Evolutionary conservation across 2,888 invertebrate genomes (phyloP), one percentile per base, ranked within the genome.

Genomic region (Stenotaenia linearis): DNA sequence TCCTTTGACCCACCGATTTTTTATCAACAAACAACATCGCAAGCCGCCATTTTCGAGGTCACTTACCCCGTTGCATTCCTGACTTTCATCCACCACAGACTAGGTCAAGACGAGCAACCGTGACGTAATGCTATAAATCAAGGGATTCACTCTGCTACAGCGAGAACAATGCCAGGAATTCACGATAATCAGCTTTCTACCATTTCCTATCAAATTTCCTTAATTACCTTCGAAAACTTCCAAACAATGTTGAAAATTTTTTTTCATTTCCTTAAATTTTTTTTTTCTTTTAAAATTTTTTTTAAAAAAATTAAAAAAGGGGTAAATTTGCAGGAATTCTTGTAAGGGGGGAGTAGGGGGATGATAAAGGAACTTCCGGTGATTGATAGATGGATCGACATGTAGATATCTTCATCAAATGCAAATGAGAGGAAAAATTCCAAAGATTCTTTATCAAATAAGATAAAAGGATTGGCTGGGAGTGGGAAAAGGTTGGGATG

Each of bases 391-490:
- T 61, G 61, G 61, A 61, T 61, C 61, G 61, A 61, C 61, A 61
- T 25, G 7, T 25, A 61, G 61, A 61, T 61, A 61, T 61, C 61
- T 61, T 61, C 61, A 61, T 61, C 61, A 61, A 61, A 61, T 61
- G 61, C 61, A 61, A 61, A 61, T 61, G 61, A 61, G 61, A 61
- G 23, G 61, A 23, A 61, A 61, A 61, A 61, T 61, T 61, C 61
- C 61, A 61, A 61, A 61, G 61, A 61, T 61, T 61, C 61, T 61
- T 61, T 61, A 61, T 61, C 61, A 61, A 61, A 61, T 61, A 61
- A 61, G 61, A 61, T 61, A 61, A 61, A 61, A 25, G 61, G 25
- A 61, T 45, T 45, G 45, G 45, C n/a, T 45, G 45, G n/a, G n/a
- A 45, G 45, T 18, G 18, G 45, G 45, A 6, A 45, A 45, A 45